These are phyloP conservation scores for Volucella inanis DNA, from an alignment of 2,888 invertebrate genomes.

Conservation along the genomic window DNA sequence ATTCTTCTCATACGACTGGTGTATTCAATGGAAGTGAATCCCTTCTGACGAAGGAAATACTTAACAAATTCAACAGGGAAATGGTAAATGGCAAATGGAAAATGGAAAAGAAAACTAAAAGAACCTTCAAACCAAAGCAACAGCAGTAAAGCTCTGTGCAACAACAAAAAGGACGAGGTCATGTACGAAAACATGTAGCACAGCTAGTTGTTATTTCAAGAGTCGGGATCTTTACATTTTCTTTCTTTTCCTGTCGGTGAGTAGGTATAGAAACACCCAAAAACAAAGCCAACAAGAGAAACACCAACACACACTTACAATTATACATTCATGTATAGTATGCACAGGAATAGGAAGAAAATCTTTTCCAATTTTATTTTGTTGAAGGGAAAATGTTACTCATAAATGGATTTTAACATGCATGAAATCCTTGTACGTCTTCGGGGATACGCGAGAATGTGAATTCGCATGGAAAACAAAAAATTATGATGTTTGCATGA, in stretches of 20 bases:
- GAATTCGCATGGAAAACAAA: slow-evolving; percentile 61
- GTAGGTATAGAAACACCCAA: background rate
- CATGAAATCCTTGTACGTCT: slow-evolving; percentile 73
- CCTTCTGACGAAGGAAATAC: slow-evolving; percentile 14
- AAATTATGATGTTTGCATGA: slow-evolving; percentile 57
- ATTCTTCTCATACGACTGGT: background rate
- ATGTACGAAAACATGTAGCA: slow-evolving; percentile 9
- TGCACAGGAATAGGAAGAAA: slow-evolving; percentile 22
- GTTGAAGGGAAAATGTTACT: slow-evolving; percentile 55
- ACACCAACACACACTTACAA: background rate
- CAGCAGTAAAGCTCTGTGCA: slow-evolving; percentile 10
- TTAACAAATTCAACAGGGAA: slow-evolving; percentile 37
- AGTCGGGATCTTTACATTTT: background rate
- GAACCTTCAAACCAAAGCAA: background rate
- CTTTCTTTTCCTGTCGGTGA: background rate
- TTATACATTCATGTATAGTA: no score
- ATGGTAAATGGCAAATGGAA: background rate
- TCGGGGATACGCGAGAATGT: slow-evolving; percentile 69
- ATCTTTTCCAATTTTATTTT: slow-evolving; percentile 55
- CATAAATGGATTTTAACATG: slow-evolving; percentile 72
- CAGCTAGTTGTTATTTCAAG: slow-evolving; percentile 19
- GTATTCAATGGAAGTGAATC: slow-evolving; percentile 17
- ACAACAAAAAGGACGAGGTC: background rate
- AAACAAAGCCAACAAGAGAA: slow-evolving; percentile 4
- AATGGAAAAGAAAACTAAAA: slow-evolving; percentile 1